phyloP scores from a whole-genome alignment of 1,140 invertebrate species.

The Drosophila funebris region DNA sequence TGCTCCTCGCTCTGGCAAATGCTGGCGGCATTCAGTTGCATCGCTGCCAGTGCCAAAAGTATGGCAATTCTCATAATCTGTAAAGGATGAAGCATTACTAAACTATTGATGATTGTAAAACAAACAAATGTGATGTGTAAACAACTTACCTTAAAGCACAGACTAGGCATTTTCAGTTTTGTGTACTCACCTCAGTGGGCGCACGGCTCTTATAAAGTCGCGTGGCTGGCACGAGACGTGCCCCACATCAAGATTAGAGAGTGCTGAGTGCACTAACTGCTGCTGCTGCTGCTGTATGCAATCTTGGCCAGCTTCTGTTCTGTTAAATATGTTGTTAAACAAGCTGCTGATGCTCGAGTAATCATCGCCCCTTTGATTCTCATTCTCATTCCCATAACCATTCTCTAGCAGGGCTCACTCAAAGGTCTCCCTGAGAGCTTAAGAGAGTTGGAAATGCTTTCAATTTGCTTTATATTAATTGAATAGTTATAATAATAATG shows the following conservation, averaged over 20 bases:
- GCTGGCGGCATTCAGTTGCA: constrained; percentile 27
- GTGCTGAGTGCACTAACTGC: background rate
- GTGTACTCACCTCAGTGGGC: constrained; percentile 28
- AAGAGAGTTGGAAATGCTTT: background rate
- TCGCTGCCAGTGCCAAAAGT: constrained; percentile 46
- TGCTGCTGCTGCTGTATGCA: background rate
- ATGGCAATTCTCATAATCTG: constrained; percentile 55
- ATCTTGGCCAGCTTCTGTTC: constrained; percentile 37
- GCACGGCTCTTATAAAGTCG: constrained; percentile 71
- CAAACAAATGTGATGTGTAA: too few species aligned
- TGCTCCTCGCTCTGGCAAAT: constrained; percentile 27
- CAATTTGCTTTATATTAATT: too few species aligned
- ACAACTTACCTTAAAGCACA: constrained; percentile 57
- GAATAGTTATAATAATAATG: too few species aligned
- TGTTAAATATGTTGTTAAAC: constrained; percentile 59
- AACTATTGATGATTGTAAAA: background rate
- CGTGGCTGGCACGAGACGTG: constrained; percentile 60
- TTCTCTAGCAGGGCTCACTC: background rate
- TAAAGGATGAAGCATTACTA: constrained; percentile 1
- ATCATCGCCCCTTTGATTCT: background rate
- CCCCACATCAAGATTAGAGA: constrained; percentile 62
- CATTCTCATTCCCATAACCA: constrained; percentile 1
- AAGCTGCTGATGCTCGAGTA: constrained; percentile 28
- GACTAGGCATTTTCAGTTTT: constrained; percentile 59
- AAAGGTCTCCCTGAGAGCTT: background rate